These are phyloP conservation scores for Aleiodes leptofemur DNA, from an alignment of 2,888 invertebrate species.

Conservation along the genomic window DNA sequence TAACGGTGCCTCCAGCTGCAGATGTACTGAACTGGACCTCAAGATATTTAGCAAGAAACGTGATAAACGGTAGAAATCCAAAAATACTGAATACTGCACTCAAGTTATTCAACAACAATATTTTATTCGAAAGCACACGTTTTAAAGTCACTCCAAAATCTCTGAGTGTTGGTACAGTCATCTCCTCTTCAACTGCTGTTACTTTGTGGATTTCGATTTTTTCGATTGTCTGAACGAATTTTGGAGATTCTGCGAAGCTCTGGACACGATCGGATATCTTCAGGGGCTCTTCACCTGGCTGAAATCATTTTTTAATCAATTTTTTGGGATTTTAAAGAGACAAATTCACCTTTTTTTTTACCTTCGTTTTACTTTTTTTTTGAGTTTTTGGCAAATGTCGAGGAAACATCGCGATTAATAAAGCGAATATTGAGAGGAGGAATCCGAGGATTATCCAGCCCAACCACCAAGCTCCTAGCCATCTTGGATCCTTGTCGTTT, in stretches of 20 bases:
- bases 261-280: conserved; percentile 57
- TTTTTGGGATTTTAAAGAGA: not conserved
- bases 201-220: conserved; percentile 26
- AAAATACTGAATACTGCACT: conserved; percentile 82
- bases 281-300: conserved; percentile 64
- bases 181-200: conserved; percentile 49
- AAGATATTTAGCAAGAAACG: conserved; percentile 85
- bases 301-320: conserved; percentile 4
- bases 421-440: conserved; percentile 79
- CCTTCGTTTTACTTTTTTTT: conserved; percentile 47
- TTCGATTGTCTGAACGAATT: conserved; percentile 42
- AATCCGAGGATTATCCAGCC: conserved; percentile 79
- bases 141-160: conserved; percentile 79
- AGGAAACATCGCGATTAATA: conserved; percentile 82
- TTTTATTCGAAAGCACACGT: conserved; percentile 80
- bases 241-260: conserved; percentile 47
- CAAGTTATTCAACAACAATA: conserved; percentile 81
- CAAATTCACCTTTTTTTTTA: not conserved
- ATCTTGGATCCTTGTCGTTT: conserved; percentile 80
- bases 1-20: conserved; percentile 81
- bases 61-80: conserved; percentile 81
- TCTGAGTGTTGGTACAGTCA: conserved; percentile 67
- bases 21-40: conserved; percentile 84
- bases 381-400: conserved; percentile 74
- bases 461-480: conserved; percentile 88